A percentile compares a stretch with the other conserved stretches of the same genome.
phyloP scores from a whole-genome alignment of 1,140 invertebrate genomes.

The Ganaspis sp. region DNA sequence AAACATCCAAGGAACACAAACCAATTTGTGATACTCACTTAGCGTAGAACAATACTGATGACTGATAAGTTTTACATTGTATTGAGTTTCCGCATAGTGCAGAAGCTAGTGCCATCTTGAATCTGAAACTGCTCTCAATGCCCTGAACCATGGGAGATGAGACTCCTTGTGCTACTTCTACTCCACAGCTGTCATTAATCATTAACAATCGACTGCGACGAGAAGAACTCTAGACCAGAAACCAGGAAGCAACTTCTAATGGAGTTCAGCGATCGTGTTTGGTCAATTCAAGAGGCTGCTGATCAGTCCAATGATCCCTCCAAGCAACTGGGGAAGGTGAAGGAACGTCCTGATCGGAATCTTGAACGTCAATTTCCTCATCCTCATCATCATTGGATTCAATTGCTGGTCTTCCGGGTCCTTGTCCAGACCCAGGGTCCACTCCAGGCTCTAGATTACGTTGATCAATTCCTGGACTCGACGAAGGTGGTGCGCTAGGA shows the following conservation, averaged over 20 bases:
- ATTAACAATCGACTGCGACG: background rate
- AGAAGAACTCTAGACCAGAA: background rate
- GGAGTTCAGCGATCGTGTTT: constrained; percentile 72
- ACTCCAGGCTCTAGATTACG: constrained; percentile 49
- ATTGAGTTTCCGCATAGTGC: constrained; percentile 5
- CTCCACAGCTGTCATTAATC: background rate
- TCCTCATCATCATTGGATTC: constrained; percentile 74
- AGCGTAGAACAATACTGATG: background rate
- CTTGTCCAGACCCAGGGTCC: constrained; percentile 62
- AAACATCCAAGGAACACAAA: background rate
- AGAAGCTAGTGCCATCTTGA: background rate
- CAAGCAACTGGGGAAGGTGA: constrained; percentile 57
- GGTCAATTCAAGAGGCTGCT: constrained; percentile 73
- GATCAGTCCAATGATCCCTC: constrained; percentile 72
- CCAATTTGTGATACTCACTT: background rate
- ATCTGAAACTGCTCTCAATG: background rate
- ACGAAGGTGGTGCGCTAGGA: constrained; percentile 73
- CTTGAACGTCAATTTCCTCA: constrained; percentile 85
- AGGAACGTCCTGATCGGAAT: constrained; percentile 78
- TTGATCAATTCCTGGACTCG: constrained; percentile 65
- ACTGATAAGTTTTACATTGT: background rate
- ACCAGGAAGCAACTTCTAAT: background rate
- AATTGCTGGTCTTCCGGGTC: constrained; percentile 59
- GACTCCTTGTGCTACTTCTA: background rate
- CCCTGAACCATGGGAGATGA: background rate